These are phyloP conservation scores for Rachycentron canadum DNA, from an alignment of 2,797 vertebrate genomes.

Conservation along the genomic window DNA sequence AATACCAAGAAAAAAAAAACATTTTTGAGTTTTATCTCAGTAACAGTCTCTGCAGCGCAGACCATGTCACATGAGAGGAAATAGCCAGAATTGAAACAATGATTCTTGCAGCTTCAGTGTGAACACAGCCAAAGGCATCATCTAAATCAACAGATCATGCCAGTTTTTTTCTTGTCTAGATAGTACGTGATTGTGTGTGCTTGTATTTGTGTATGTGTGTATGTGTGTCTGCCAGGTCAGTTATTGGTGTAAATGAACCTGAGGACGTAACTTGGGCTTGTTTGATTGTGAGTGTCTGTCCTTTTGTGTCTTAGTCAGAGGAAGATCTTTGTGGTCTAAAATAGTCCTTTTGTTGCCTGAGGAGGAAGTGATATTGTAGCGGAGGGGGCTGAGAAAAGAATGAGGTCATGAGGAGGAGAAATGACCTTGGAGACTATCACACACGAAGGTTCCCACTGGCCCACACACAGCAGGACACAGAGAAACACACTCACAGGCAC, in stretches of 20 bases:
- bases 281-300: constrained; percentile 22
- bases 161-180: constrained; percentile 37
- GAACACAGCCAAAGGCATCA: background rate
- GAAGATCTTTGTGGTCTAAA: constrained; percentile 81
- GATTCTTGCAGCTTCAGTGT: constrained; percentile 4
- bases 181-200: background rate
- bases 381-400: constrained; percentile 85
- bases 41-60: background rate
- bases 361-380: constrained; percentile 79
- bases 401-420: constrained; percentile 87
- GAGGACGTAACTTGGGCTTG: constrained; percentile 14
- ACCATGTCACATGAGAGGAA: background rate
- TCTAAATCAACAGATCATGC: background rate
- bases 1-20: background rate
- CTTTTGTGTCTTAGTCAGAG: constrained; percentile 61
- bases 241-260: constrained; percentile 21
- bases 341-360: constrained; percentile 79
- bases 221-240: constrained; percentile 15
- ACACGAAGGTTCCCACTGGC: constrained; percentile 66
- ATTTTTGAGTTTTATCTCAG: background rate
- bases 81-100: background rate
- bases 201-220: background rate
- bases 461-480: constrained; percentile 39
- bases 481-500: constrained; percentile 13
- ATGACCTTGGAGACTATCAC: constrained; percentile 70